Conservation (phyloP, 2,888 invertebrate genomes). For the Acrocyrtus sp. region DNA sequence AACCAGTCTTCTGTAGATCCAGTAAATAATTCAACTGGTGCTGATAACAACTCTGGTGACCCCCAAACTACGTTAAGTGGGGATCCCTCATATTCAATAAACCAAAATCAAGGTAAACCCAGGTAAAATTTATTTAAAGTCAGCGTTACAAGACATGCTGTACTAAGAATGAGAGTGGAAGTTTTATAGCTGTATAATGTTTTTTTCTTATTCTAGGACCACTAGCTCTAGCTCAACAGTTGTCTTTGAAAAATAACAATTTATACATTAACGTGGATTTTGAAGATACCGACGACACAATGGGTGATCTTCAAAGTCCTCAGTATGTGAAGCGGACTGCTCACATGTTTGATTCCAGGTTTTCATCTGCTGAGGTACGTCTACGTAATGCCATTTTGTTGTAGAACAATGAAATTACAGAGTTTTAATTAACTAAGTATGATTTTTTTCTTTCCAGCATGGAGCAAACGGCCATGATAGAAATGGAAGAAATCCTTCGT, state of each 20-base stretch:
- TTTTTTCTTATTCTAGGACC: constrained; percentile 2
- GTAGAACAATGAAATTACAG: background rate
- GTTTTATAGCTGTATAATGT: background rate
- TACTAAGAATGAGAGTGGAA: constrained; percentile 1
- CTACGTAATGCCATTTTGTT: too few relatives aligned
- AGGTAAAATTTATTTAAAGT: constrained; percentile 15
- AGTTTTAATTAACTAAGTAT: background rate
- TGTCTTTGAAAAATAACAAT: constrained; percentile 34
- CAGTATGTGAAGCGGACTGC: constrained; percentile 68
- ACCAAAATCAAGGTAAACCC: constrained; percentile 42
- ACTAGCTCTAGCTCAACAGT: constrained; percentile 26
- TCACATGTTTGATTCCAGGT: constrained; percentile 63
- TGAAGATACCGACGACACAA: constrained; percentile 42
- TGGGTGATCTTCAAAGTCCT: constrained; percentile 63
- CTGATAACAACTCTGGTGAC: background rate
- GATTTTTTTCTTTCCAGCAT: constrained; percentile 22
- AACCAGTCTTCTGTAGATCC: constrained; percentile 17
- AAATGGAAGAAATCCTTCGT: constrained; percentile 76
- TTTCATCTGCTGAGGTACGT: constrained; percentile 45
- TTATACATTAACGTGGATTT: constrained; percentile 41
- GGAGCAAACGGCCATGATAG: constrained; percentile 31
- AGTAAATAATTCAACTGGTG: background rate
- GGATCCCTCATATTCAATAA: constrained; percentile 10
- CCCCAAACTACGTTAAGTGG: background rate
- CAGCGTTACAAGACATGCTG: too few relatives aligned